Conservation (phyloP, 1,140 invertebrate species). For the Hyphantria cunea region DNA sequence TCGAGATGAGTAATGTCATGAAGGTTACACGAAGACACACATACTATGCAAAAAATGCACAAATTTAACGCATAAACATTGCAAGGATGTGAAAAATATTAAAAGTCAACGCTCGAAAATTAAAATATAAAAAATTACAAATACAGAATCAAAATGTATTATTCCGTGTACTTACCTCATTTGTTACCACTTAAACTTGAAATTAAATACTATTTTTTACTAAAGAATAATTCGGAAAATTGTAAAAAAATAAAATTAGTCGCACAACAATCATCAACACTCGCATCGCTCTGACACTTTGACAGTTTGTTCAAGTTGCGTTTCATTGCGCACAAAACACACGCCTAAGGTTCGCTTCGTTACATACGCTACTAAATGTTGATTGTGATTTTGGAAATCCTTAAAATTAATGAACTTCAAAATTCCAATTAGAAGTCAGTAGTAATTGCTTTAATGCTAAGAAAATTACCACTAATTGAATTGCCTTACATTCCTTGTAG, state of each 20-base stretch:
- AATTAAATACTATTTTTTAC: conserved; percentile 1
- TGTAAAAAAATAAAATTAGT: conserved; percentile 13
- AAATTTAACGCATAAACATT: too few species aligned
- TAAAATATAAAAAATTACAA: not conserved
- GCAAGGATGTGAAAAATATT: conserved; percentile 1
- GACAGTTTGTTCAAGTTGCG: conserved; percentile 10
- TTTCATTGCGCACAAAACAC: conserved; percentile 13
- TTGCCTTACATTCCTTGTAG: too few species aligned
- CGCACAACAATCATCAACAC: not conserved
- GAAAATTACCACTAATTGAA: too few species aligned
- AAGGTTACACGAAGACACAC: too few species aligned
- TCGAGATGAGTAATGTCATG: too few species aligned
- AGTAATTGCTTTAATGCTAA: too few species aligned
- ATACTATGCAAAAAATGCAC: too few species aligned
- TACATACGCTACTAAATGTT: conserved; percentile 24
- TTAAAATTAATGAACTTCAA: not conserved
- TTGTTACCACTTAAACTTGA: conserved; percentile 12
- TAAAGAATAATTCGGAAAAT: conserved; percentile 3
- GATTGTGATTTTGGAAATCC: conserved; percentile 15
- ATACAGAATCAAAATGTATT: not conserved
- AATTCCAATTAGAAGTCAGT: too few species aligned
- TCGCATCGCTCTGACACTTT: conserved; percentile 6
- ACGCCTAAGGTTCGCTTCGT: not conserved
- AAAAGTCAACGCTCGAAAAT: conserved; percentile 5
- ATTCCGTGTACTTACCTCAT: conserved; percentile 22